These are phyloP conservation scores for Nyctibius bracteatus DNA, from an alignment of 2,113 vertebrate genomes.

Conservation along the genomic window DNA sequence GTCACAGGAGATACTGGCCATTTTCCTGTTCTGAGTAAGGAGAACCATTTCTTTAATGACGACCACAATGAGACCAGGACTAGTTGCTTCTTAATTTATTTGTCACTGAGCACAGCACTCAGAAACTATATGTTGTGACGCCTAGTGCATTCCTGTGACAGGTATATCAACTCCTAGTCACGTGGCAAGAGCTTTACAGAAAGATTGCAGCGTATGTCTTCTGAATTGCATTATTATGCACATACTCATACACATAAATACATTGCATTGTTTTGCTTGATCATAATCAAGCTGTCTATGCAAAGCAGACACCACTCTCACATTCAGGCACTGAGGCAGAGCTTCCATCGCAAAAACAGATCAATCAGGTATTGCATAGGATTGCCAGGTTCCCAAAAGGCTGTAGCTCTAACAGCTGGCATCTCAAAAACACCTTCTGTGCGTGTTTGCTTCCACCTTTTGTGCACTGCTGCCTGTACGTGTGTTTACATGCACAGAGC, in stretches of 20 bases:
- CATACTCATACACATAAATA: not conserved
- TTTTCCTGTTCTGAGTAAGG: not conserved
- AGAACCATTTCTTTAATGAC: not conserved
- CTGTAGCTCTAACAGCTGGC: not conserved
- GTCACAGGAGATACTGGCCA: not conserved
- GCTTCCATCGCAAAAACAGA: not conserved
- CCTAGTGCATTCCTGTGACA: not conserved
- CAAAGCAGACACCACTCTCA: not conserved
- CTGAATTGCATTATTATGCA: not conserved
- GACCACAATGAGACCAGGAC: not conserved
- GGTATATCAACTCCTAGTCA: not conserved
- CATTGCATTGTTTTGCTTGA: not conserved
- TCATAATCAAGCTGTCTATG: not conserved
- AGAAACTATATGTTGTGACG: not conserved
- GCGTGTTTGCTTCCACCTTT: not conserved
- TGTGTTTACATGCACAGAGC: accelerated
- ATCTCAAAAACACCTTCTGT: not conserved
- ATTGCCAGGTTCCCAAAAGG: not conserved
- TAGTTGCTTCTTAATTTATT: not conserved
- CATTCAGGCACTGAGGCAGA: not conserved
- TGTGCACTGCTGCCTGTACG: not conserved
- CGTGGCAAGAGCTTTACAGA: not conserved
- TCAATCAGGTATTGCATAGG: not conserved
- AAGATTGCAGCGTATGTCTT: not conserved
- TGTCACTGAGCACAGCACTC: accelerated